Conservation (phyloP, 2,797 vertebrate genomes). For the Enteromius argenteus region DNA sequence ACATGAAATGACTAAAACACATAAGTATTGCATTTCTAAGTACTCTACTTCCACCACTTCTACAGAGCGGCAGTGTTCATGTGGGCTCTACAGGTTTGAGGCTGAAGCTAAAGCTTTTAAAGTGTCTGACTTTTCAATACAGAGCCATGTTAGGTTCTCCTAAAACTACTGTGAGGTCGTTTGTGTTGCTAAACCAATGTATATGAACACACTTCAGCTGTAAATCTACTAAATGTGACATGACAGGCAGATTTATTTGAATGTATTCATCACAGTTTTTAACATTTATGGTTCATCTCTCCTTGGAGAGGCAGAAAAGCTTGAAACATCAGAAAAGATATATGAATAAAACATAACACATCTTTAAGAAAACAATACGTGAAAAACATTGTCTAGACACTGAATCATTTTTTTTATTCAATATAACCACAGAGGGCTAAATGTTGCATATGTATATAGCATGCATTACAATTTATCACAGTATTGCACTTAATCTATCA, state of each 20-base stretch:
- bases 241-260: conserved; percentile 29
- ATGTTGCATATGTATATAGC: not conserved
- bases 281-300: not conserved
- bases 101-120: not conserved
- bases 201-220: conserved; percentile 42
- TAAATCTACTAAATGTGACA: not conserved
- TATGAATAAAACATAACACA: not conserved
- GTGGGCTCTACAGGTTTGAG: not conserved
- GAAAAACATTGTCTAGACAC: not conserved
- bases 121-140: not conserved
- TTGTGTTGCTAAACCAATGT: conserved; percentile 63
- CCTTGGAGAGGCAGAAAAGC: not conserved
- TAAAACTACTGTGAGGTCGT: conserved; percentile 56
- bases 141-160: not conserved
- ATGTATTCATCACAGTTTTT: not conserved
- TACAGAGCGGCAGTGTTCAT: too few species aligned
- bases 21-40: not conserved
- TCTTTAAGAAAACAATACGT: not conserved
- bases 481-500: not conserved
- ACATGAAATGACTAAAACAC: not conserved
- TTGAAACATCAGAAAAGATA: not conserved
- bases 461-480: not conserved
- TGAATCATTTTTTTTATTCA: not conserved
- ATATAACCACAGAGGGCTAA: not conserved
- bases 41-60: not conserved